Evolutionary conservation across 1,140 invertebrate species (phyloP).

Genomic region (Drosophila sulfurigaster): DNA sequence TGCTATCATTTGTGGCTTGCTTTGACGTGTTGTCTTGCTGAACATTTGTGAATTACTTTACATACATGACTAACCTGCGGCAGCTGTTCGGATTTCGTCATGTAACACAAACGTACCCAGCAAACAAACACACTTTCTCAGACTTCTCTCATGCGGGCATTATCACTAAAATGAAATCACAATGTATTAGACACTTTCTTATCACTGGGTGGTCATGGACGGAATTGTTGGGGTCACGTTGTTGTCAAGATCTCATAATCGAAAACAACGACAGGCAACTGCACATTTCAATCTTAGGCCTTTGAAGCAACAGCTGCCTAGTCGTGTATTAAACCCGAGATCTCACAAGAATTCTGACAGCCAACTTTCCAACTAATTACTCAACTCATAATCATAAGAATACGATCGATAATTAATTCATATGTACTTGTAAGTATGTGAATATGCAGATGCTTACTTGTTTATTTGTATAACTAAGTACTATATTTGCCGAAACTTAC

Average conservation of each 20-base stretch:
- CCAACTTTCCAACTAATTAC: slow-evolving; percentile 37
- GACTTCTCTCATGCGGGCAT: slow-evolving; percentile 40
- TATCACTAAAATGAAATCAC: slow-evolving; percentile 21
- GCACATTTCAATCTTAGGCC: slow-evolving; percentile 48
- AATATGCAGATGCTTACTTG: slow-evolving; percentile 3
- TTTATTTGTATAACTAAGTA: slow-evolving; percentile 4
- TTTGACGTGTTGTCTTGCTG: slow-evolving; percentile 84
- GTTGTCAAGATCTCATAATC: slow-evolving; percentile 84
- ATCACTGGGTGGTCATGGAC: slow-evolving; percentile 31
- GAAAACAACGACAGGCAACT: slow-evolving; percentile 84
- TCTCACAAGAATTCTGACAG: slow-evolving; percentile 60
- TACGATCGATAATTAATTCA: background rate
- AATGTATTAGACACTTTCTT: slow-evolving; percentile 17
- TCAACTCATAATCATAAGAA: background rate
- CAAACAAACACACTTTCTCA: slow-evolving; percentile 83
- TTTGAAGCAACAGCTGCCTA: slow-evolving; percentile 74
- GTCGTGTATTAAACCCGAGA: slow-evolving; percentile 84
- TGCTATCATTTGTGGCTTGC: slow-evolving; percentile 52
- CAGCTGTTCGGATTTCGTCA: background rate
- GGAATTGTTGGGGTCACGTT: slow-evolving; percentile 41
- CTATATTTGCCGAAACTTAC: slow-evolving; percentile 5
- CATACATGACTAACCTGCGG: slow-evolving; percentile 47
- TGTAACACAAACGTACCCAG: slow-evolving; percentile 80
- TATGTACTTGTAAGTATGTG: slow-evolving; percentile 19
- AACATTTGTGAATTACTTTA: slow-evolving; percentile 75